Percentiles rank a stretch among this genome's conserved stretches.
Evolutionary conservation across 2,797 vertebrate genomes (phyloP).

Genomic region (Vireo griseus): DNA sequence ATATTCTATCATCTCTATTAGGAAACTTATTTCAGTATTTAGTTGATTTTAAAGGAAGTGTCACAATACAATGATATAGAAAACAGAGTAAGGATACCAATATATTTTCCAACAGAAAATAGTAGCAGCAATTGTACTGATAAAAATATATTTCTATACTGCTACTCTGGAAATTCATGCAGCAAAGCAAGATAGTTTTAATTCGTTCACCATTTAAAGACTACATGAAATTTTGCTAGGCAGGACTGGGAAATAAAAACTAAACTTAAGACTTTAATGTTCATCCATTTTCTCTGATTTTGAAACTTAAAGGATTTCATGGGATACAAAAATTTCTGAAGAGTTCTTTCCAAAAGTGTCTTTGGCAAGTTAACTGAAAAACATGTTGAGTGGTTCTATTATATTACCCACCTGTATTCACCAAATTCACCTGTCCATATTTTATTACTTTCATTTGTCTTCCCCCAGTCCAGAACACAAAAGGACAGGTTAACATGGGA

Average conservation of each 20-base stretch:
- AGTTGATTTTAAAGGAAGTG: background rate
- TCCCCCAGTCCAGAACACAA: background rate
- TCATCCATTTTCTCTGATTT: background rate
- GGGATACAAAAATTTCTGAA: background rate
- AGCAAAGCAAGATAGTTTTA: background rate
- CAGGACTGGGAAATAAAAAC: background rate
- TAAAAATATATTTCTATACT: background rate
- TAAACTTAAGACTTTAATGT: background rate
- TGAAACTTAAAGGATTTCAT: background rate
- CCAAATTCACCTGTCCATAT: background rate
- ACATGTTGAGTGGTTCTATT: background rate
- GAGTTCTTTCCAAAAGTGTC: background rate
- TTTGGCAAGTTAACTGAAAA: background rate
- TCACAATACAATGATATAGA: rapidly evolving
- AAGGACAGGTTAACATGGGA: background rate
- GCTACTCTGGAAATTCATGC: background rate
- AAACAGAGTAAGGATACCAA: background rate
- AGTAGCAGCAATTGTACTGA: background rate
- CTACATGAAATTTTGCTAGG: background rate
- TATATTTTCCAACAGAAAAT: background rate
- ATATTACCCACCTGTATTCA: background rate
- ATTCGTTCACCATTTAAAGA: background rate
- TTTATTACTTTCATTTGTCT: background rate
- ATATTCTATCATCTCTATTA: background rate
- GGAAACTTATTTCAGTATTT: background rate